Percentiles rank a stretch among this genome's conserved stretches.
These are phyloP conservation scores for Trigoniulus corallinus DNA, from an alignment of 1,140 invertebrate species.

Conservation along the genomic window DNA sequence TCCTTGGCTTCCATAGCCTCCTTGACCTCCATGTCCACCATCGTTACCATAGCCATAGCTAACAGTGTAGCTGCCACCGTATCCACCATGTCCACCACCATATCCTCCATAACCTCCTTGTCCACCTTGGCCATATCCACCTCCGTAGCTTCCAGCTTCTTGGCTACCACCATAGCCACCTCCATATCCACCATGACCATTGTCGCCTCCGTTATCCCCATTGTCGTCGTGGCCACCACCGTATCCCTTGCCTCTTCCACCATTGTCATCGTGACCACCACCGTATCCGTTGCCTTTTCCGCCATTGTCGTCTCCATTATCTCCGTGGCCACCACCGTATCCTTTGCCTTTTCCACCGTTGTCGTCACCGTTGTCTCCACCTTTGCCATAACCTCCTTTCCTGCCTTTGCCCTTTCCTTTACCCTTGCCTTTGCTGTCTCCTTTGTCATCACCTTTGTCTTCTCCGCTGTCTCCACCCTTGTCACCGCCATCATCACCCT, in stretches of 20 bases:
- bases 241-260: background rate
- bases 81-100: background rate
- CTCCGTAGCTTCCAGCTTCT: background rate
- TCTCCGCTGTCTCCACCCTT: no score
- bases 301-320: background rate
- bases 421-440: background rate
- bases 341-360: no score
- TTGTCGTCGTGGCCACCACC: background rate
- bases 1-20: background rate
- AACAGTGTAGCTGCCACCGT: background rate
- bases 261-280: background rate
- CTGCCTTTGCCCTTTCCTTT: no score
- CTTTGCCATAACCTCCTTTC: no score
- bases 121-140: no score
- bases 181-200: no score
- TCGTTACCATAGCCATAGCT: background rate
- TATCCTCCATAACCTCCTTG: no score
- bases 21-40: background rate
- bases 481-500: background rate
- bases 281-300: background rate
- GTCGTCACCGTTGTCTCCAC: no score
- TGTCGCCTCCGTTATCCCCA: no score
- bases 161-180: background rate
- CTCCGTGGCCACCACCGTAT: no score
- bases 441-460: background rate